phyloP scores from a whole-genome alignment of 2,888 invertebrate genomes.

The Cephus sareptanus region DNA sequence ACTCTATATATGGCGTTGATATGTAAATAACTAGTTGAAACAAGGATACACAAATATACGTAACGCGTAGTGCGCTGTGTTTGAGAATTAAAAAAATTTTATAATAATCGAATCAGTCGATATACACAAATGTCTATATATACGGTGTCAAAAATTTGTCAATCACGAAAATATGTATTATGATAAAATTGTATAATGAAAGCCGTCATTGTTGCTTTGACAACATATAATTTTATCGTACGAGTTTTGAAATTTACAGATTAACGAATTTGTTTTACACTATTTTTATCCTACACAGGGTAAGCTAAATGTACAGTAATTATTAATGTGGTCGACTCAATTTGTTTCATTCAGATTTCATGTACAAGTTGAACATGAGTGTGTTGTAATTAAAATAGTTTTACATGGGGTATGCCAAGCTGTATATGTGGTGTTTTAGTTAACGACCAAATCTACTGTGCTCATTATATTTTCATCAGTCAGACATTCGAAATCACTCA shows the following conservation, averaged over 20 bases:
- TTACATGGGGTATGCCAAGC: neutral
- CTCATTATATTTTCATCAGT: neutral
- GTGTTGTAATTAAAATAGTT: neutral
- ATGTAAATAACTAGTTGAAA: conserved; percentile 3
- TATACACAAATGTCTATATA: neutral
- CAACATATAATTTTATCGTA: neutral
- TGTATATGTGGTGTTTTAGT: neutral
- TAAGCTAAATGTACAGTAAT: neutral
- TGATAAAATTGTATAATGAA: too few species aligned
- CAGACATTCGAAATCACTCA: neutral
- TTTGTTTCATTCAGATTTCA: neutral
- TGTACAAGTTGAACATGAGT: neutral
- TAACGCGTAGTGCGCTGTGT: neutral
- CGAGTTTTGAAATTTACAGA: neutral
- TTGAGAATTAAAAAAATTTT: neutral
- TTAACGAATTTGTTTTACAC: neutral
- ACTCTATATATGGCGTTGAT: conserved; percentile 17
- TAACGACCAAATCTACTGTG: neutral
- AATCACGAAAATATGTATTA: too few species aligned
- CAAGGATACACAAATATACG: neutral
- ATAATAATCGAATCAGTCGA: neutral
- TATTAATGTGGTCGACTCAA: neutral
- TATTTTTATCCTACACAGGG: neutral
- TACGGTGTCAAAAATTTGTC: neutral
- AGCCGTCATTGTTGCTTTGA: neutral